These are phyloP conservation scores for Drosophila nr. medialis DNA, from an alignment of 2,888 invertebrate genomes.

Conservation along the genomic window DNA sequence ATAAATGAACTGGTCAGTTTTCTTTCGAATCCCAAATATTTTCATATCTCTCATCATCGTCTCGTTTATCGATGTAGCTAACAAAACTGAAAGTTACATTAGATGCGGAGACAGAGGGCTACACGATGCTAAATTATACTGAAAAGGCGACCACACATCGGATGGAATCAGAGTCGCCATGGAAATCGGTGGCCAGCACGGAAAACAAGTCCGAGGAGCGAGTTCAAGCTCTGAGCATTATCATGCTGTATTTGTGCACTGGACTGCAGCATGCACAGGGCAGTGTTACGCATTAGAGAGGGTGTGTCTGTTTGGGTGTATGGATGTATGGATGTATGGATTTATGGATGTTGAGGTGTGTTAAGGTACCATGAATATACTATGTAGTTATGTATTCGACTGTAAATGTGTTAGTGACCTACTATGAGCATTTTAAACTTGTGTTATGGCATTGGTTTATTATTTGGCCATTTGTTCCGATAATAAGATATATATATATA, in stretches of 20 bases:
- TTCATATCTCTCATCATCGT: not conserved
- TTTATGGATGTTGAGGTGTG: not conserved
- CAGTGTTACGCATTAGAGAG: slow-evolving; percentile 74
- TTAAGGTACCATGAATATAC: slow-evolving; percentile 5
- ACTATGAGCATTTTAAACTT: slow-evolving; percentile 55
- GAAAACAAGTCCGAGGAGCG: slow-evolving; percentile 90
- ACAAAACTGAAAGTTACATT: slow-evolving; percentile 90
- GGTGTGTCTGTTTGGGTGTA: not conserved
- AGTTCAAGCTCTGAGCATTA: slow-evolving; percentile 95
- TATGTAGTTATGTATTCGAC: slow-evolving; percentile 53
- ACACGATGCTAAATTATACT: slow-evolving; percentile 80
- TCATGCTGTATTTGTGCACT: slow-evolving; percentile 97
- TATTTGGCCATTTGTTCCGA: slow-evolving; percentile 53
- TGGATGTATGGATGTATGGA: not conserved
- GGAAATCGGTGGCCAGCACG: slow-evolving; percentile 31
- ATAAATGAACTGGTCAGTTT: slow-evolving; percentile 93
- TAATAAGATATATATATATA: not conserved
- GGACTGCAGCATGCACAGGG: slow-evolving; percentile 90
- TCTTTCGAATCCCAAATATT: not conserved
- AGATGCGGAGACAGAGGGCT: slow-evolving; percentile 88
- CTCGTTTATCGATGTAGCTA: slow-evolving; percentile 86
- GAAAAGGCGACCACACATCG: slow-evolving; percentile 81
- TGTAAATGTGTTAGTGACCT: slow-evolving; percentile 73
- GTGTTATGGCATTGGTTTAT: slow-evolving; percentile 52
- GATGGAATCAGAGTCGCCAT: slow-evolving; percentile 87